Evolutionary conservation across 1,140 invertebrate species (phyloP), one percentile per base, ranked within the genome.

Genomic region (Drosophila murphyi): DNA sequence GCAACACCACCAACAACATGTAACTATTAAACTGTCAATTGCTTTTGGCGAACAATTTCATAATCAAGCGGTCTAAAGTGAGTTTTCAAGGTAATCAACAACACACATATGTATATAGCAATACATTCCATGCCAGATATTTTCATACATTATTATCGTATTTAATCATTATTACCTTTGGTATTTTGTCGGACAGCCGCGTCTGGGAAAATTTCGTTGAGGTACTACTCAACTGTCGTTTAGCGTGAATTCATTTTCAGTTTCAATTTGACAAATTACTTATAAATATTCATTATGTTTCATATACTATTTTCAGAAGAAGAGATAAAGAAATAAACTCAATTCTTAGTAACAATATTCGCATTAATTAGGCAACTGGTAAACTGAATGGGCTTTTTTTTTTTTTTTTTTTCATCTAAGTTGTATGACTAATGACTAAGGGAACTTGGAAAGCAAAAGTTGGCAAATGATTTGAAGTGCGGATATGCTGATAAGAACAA

Each of bases 11-110:
- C 52, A 45, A 12, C 54, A 32, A 5, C 29, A 29, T 71, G 51
- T 10, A 55, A 50, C 70, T 59, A 67, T 72, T 72, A 60, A 61
- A 39, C 61, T 73, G 71, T 52, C 63, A 61, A 60, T 48, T 73
- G 63, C 41, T 68, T 73, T 68, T 68, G 32, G 64, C 50, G 56
- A 68, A 73, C 4, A 72, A 73, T 73, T 55, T 68, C 63, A 59
- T 68, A 60, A 73, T 68, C 48, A 47, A 59, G 70, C 12, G 39
- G 34, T 31, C 61, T 10, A 39, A 52, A 28, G 29, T 45, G 65
- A 12, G 28, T 55, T 62, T 59, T 20, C 61, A 65, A 72, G 69
- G 61, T 72, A 72, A 72, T 52, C 70, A 72, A 51, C 54, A 39
- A n/a, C 39, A 56, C 47, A 34, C 29, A 41, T 28, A 39, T 6